Base-by-base conservation (phyloP, 2,888 invertebrate species). In the Dicycla oo region DNA sequence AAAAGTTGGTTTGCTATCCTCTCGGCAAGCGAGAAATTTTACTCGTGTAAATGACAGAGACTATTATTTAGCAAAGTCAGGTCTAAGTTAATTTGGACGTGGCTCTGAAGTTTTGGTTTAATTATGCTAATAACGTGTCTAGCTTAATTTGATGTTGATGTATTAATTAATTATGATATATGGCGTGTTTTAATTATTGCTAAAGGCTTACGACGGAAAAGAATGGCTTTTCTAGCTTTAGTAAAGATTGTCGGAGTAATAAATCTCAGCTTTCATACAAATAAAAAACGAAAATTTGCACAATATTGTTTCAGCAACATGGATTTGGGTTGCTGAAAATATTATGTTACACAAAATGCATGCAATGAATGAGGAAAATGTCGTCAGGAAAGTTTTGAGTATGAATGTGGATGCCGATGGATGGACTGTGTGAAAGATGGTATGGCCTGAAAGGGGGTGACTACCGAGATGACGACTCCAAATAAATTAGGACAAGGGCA, bases 1-100 rank as follows among this genome's bases (percentile, higher is more conserved):
- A 91, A 90, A 73, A 88, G 79, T 73, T 89, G 79, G 87, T 61
- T 70, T 65, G 11, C 57, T 0, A 0, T 68, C 40, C 2, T 34
- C 8, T 20, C 11, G 3, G 1, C 6, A 7, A 0, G 43, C 64
- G 8, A 72, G 30, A 40, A 38, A 45, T 5, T 13, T 10, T 30
- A 1, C 23, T 26, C 5, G 15, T 26, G 18, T 30, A 58, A 67
- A 20, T 2, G n/a, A 40, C n/a, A 20, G 34, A 38, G 7, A 40
- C 23, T 49, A 4, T 26, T 10, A 13, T n/a, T 20, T 54, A 23
- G 6, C 40, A 18, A 60, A 15, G 15, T 15, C 30, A 18, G 43
- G 64, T n/a, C 8, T 67, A 57, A 57, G 20, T 49, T 40, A 64
- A 4, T 53, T 23, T 64, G 67, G 67, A 13, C 53, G 1, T 23